Percentiles rank a stretch among this genome's conserved stretches.
These are phyloP conservation scores for Scaptomyza reducta DNA, from an alignment of 2,888 invertebrate species.

Conservation along the genomic window DNA sequence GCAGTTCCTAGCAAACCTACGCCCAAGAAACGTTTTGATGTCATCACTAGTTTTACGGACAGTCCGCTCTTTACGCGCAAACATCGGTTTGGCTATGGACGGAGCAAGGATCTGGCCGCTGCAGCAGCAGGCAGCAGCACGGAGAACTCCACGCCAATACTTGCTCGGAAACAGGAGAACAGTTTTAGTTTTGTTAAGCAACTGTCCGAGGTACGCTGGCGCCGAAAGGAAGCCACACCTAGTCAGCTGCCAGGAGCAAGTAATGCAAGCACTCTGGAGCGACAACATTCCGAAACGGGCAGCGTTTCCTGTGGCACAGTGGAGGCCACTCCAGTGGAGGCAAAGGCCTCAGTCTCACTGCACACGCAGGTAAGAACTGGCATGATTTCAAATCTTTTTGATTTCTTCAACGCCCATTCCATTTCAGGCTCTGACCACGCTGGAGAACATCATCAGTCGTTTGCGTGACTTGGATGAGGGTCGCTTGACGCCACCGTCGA, in stretches of 20 bases:
- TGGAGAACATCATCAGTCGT: constrained; percentile 86
- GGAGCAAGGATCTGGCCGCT: constrained; percentile 69
- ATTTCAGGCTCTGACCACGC: constrained; percentile 85
- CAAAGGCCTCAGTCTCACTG: constrained; percentile 83
- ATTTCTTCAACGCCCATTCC: neutral
- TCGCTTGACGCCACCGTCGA: constrained; percentile 84
- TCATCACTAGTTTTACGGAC: constrained; percentile 84
- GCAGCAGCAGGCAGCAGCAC: constrained; percentile 61
- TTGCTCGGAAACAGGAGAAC: constrained; percentile 82
- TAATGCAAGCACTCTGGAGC: constrained; percentile 57
- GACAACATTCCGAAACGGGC: constrained; percentile 50
- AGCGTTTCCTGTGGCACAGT: constrained; percentile 67
- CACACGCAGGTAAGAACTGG: constrained; percentile 82
- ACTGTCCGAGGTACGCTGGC: constrained; percentile 83
- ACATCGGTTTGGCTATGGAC: constrained; percentile 83
- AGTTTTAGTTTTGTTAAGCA: constrained; percentile 84
- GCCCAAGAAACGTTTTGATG: constrained; percentile 83
- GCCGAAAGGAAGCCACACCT: constrained; percentile 80
- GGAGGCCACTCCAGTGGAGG: constrained; percentile 83
- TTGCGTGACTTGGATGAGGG: constrained; percentile 86
- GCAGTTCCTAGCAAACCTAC: constrained; percentile 46
- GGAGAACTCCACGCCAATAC: constrained; percentile 80
- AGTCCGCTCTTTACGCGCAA: constrained; percentile 84
- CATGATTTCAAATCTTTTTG: neutral
- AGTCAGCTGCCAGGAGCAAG: constrained; percentile 44